Evolutionary conservation across 2,888 invertebrate genomes (phyloP).

Genomic region (Muschampia plurimacula): DNA sequence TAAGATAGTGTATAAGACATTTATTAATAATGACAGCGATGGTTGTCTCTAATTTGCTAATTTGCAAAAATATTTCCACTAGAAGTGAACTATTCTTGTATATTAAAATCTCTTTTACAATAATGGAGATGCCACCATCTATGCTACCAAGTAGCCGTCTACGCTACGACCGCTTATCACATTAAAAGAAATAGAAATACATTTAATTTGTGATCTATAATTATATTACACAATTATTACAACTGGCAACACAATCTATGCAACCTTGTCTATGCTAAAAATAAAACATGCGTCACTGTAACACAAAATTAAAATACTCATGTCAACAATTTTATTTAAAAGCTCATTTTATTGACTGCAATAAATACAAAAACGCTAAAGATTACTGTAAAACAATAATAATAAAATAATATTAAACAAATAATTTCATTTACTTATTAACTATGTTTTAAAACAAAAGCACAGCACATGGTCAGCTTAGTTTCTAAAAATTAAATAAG

Average conservation of each 20-base stretch:
- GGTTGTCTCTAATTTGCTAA: too few relatives aligned
- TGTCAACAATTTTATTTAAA: constrained; percentile 62
- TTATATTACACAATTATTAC: constrained; percentile 58
- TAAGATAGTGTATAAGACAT: too few relatives aligned
- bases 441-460: constrained; percentile 84
- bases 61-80: constrained; percentile 85
- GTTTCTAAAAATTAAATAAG: constrained; percentile 77
- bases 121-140: constrained; percentile 76
- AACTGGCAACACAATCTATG: constrained; percentile 71
- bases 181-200: constrained; percentile 73
- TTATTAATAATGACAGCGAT: too few relatives aligned
- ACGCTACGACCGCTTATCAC: constrained; percentile 68
- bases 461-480: constrained; percentile 86
- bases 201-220: constrained; percentile 69
- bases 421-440: constrained; percentile 79
- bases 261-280: constrained; percentile 63
- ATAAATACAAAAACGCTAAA: constrained; percentile 77
- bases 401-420: constrained; percentile 62
- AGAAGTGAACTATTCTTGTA: constrained; percentile 80
- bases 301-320: constrained; percentile 47
- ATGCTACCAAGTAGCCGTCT: constrained; percentile 80
- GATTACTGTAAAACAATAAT: constrained; percentile 64
- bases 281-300: constrained; percentile 53
- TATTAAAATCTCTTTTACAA: constrained; percentile 83
- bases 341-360: constrained; percentile 67